These are phyloP conservation scores for Chelonus formosanus DNA, from an alignment of 2,888 invertebrate species.

Conservation along the genomic window DNA sequence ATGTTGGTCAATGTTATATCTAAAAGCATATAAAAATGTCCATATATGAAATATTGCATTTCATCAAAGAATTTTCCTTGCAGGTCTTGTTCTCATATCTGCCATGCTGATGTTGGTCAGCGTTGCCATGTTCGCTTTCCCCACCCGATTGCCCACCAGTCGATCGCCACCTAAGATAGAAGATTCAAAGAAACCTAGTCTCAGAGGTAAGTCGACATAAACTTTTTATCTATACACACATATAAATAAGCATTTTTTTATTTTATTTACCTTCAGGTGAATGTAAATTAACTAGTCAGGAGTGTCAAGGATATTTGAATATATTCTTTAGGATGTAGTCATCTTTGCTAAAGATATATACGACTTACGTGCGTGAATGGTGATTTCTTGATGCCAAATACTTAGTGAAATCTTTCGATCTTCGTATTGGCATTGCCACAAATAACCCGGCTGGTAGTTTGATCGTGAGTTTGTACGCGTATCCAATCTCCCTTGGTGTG, in stretches of 20 bases:
- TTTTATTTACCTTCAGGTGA: neutral
- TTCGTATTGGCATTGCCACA: too few species aligned
- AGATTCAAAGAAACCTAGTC: slow-evolving; percentile 69
- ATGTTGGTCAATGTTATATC: too few species aligned
- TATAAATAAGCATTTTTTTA: neutral
- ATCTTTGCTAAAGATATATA: too few species aligned
- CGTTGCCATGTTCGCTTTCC: slow-evolving; percentile 90
- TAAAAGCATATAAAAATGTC: slow-evolving; percentile 3
- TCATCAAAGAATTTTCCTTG: slow-evolving; percentile 41
- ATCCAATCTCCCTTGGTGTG: slow-evolving; percentile 29
- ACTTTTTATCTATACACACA: neutral
- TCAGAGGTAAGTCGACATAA: slow-evolving; percentile 68
- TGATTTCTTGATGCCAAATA: too few species aligned
- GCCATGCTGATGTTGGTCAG: slow-evolving; percentile 84
- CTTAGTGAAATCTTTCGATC: too few species aligned
- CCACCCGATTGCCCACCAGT: slow-evolving; percentile 76
- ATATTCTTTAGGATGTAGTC: neutral
- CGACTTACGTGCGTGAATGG: too few species aligned
- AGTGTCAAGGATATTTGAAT: neutral
- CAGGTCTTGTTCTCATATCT: slow-evolving; percentile 86
- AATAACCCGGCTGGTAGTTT: too few species aligned
- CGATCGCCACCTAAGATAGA: slow-evolving; percentile 56
- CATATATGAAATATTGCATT: neutral
- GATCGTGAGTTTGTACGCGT: too few species aligned
- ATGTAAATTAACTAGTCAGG: slow-evolving; percentile 14